Base-by-base conservation (phyloP, 2,888 invertebrate species). In the Caenorhabditis panamensis region DNA sequence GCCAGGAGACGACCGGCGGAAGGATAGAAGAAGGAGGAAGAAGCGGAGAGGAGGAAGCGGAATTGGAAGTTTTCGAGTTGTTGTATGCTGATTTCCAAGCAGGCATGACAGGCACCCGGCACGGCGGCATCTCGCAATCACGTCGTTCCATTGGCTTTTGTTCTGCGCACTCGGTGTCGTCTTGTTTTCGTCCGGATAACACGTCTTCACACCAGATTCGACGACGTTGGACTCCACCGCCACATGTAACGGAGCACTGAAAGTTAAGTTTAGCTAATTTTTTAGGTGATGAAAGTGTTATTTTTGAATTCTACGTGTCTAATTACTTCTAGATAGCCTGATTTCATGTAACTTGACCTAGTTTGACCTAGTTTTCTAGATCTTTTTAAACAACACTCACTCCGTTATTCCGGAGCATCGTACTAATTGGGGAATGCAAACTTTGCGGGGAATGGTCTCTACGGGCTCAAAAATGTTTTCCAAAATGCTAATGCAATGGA, bases 81-180 rank as follows among this genome's bases (percentile, higher is more conserved):
- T 3, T 44, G 24, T 11, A 11, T 22, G 67, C 58, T 31, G 68
- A 20, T 2, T 26, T 28, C 22, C 11, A 13, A 18, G 41, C 20
- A 4, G 37, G 16, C 28, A 54, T 37, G 16, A 61, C 36, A n/a
- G 22, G 44, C 8, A 18, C 53, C n/a, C 54, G 68, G 56, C 88
- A 88, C n/a, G 82, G 81, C 18, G 85, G 72, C 68, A 82, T 73
- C 24, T 85, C 82, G 95, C 95, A 54, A 93, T 91, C 2, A 92
- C 88, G 0, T 93, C 93, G 79, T 93, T 93, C 95, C 95, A 95
- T 82, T 93, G 93, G 88, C 94, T 28, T 90, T 84, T 28, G 89
- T 83, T 22, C 84, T 59, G 6, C 89, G 89, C 56, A 66, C 37
- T 71, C 82, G 20, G 87, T 80, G 8, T 86, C 79, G 83, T 92